These are phyloP conservation scores for Paratilapia polleni DNA, from an alignment of 2,113 vertebrate species.

Conservation along the genomic window DNA sequence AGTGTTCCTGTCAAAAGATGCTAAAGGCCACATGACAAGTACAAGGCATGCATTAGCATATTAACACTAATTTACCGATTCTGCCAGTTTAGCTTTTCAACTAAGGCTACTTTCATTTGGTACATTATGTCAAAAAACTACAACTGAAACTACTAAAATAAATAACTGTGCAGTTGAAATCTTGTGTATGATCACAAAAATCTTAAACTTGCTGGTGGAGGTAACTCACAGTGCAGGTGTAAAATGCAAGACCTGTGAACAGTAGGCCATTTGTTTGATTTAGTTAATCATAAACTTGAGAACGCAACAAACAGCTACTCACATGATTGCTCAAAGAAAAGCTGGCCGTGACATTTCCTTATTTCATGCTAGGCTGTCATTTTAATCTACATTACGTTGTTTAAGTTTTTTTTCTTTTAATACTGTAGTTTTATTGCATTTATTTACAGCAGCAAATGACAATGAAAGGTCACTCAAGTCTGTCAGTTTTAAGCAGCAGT, in stretches of 20 bases:
- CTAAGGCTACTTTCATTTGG: background rate
- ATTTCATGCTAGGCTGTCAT: background rate
- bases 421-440: background rate
- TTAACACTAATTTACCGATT: background rate
- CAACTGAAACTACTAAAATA: background rate
- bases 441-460: background rate
- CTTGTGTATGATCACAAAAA: background rate
- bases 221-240: background rate
- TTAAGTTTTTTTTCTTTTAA: background rate
- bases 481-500: background rate
- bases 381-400: background rate
- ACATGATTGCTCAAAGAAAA: constrained; percentile 13
- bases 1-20: background rate
- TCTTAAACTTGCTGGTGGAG: background rate
- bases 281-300: constrained; percentile 69
- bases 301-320: background rate
- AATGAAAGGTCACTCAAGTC: background rate
- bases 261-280: constrained; percentile 34
- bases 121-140: background rate
- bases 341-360: background rate
- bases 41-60: background rate
- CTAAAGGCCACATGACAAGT: background rate
- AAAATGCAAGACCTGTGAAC: constrained; percentile 31
- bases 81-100: fast-evolving
- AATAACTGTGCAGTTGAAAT: background rate